Percentiles rank a stretch among this genome's conserved stretches.
phyloP scores from a whole-genome alignment of 2,113 vertebrate genomes.

The Ictidomys tridecemlineatus region DNA sequence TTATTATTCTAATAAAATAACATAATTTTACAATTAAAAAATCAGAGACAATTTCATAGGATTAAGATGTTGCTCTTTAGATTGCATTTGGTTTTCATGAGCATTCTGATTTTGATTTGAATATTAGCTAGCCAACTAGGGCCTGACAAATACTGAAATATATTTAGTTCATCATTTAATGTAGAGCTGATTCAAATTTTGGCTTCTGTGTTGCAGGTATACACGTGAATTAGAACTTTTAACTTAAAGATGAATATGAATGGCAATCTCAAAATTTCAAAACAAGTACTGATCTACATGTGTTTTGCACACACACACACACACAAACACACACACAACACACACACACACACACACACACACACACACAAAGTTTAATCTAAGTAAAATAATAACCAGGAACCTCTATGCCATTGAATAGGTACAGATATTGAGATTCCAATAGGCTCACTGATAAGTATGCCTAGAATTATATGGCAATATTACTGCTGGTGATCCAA shows the following conservation, averaged over 20 bases:
- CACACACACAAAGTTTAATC: neutral
- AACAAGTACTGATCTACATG: neutral
- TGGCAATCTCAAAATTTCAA: neutral
- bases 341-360: neutral
- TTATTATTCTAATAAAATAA: conserved; percentile 86
- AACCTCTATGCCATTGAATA: neutral
- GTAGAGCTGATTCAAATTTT: conserved; percentile 50
- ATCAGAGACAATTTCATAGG: conserved; percentile 84
- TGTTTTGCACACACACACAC: neutral
- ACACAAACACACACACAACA: neutral
- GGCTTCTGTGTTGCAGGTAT: conserved; percentile 9
- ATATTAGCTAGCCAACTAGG: conserved; percentile 80
- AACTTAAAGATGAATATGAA: neutral
- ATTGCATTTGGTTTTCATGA: conserved; percentile 87
- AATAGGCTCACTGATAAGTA: neutral
- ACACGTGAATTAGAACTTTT: neutral
- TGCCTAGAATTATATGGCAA: neutral
- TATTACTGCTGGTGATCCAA: neutral
- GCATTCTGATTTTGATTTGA: conserved; percentile 83
- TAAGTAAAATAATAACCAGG: neutral
- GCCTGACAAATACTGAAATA: conserved; percentile 76
- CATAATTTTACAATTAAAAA: conserved; percentile 85
- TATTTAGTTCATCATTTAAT: conserved; percentile 71
- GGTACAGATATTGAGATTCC: conserved; percentile 43
- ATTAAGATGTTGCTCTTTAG: conserved; percentile 80